Evolutionary conservation across 2,113 vertebrate genomes (phyloP).

Genomic region (Paracanthobrama guichenoti): DNA sequence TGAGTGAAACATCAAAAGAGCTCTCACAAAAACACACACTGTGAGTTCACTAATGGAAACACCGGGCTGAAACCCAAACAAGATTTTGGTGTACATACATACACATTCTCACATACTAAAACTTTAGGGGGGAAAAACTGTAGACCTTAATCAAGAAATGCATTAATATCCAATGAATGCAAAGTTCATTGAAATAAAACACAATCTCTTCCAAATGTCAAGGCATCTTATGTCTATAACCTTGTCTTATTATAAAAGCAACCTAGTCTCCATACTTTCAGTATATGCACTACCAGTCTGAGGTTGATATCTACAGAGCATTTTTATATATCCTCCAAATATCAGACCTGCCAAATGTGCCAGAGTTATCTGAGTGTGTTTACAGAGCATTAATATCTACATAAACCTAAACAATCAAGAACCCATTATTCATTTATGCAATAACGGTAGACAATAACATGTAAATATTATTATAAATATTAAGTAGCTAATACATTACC

Average conservation of each 20-base stretch:
- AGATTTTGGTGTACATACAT: background rate
- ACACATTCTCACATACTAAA: background rate
- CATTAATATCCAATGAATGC: background rate
- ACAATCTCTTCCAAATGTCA: background rate
- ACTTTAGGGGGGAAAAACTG: background rate
- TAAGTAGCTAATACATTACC: background rate
- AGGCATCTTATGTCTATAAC: background rate
- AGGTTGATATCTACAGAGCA: background rate
- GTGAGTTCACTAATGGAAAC: conserved; percentile 4
- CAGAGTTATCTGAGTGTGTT: background rate
- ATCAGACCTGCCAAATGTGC: background rate
- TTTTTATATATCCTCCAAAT: background rate
- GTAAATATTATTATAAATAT: background rate
- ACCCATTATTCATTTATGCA: background rate
- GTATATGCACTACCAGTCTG: background rate
- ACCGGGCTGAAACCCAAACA: background rate
- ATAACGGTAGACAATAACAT: background rate
- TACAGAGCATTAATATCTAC: background rate
- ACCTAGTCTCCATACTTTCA: background rate
- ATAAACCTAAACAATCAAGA: background rate
- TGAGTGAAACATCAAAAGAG: conserved; percentile 36
- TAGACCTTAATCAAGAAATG: background rate
- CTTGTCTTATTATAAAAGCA: background rate
- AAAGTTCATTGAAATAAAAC: background rate
- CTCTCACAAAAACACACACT: conserved; percentile 9